Evolutionary conservation across 1,140 invertebrate species (phyloP).

Genomic region (Zophobas morio): DNA sequence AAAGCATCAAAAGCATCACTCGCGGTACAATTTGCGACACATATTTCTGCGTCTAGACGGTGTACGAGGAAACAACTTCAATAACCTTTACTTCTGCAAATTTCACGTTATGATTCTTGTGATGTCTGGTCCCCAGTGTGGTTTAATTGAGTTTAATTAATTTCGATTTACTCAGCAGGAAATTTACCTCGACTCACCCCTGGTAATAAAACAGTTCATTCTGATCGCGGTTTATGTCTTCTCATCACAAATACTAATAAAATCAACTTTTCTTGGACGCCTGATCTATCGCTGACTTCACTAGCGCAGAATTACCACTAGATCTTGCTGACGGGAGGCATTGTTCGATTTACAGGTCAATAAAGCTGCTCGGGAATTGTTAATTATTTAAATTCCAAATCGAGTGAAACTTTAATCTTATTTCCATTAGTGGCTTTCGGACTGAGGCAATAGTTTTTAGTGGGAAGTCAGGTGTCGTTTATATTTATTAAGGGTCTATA

Average conservation of each 20-base stretch:
- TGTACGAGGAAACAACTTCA: too few relatives aligned
- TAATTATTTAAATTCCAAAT: constrained; percentile 19
- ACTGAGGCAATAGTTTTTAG: constrained; percentile 10
- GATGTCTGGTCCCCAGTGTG: not conserved
- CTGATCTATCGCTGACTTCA: constrained; percentile 20
- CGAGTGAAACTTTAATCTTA: constrained; percentile 20
- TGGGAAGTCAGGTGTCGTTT: constrained; percentile 23
- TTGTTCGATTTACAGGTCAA: constrained; percentile 27
- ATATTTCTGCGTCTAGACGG: too few relatives aligned
- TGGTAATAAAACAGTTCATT: constrained; percentile 25
- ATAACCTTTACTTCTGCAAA: not conserved
- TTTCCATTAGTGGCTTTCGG: constrained; percentile 8
- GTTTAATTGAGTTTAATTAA: constrained; percentile 35
- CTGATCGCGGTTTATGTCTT: constrained; percentile 23
- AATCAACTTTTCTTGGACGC: constrained; percentile 29
- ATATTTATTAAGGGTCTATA: constrained; percentile 19
- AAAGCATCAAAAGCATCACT: too few relatives aligned
- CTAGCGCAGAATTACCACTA: constrained; percentile 10
- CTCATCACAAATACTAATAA: constrained; percentile 32
- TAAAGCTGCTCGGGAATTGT: constrained; percentile 10
- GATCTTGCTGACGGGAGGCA: constrained; percentile 1
- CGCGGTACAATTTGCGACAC: too few relatives aligned
- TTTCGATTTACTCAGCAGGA: constrained; percentile 10
- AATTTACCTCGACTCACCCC: constrained; percentile 6
- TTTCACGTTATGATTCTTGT: not conserved